Percentiles rank a stretch among this genome's conserved stretches.
Conservation (phyloP, 2,797 vertebrate genomes). For the Sebastolobus alascanus region DNA sequence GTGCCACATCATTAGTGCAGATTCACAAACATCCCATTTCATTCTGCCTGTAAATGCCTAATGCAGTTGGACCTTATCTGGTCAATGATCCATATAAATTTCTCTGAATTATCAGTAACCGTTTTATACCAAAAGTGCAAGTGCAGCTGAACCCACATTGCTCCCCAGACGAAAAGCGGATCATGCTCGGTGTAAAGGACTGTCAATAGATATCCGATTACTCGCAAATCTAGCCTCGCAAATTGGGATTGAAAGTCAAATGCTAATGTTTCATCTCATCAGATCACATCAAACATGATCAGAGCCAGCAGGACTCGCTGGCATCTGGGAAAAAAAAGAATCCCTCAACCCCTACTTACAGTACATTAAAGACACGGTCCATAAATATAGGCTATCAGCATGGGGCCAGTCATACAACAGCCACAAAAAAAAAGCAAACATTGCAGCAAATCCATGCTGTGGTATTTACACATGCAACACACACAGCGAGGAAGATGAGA, state of each 20-base stretch:
- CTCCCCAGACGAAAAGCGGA: constrained; percentile 41
- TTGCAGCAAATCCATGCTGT: constrained; percentile 42
- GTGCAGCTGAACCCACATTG: constrained; percentile 37
- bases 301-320: constrained; percentile 32
- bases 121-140: constrained; percentile 15
- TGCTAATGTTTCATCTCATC: constrained; percentile 52
- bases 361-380: constrained; percentile 34
- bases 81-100: constrained; percentile 1
- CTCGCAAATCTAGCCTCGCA: constrained; percentile 36
- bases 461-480: constrained; percentile 56
- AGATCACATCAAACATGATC: constrained; percentile 50
- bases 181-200: constrained; percentile 17
- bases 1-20: background rate
- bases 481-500: constrained; percentile 39
- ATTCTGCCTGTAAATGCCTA: background rate
- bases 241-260: constrained; percentile 62
- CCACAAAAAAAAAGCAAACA: constrained; percentile 34
- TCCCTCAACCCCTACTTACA: constrained; percentile 36
- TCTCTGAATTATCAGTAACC: constrained; percentile 25
- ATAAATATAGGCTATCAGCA: constrained; percentile 45
- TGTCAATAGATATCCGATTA: constrained; percentile 62
- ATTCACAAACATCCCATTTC: constrained; percentile 15
- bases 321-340: constrained; percentile 26
- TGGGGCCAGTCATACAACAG: constrained; percentile 14
- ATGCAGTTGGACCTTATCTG: background rate